A percentile compares a stretch with the other conserved stretches of the same genome.
phyloP scores from a whole-genome alignment of 2,888 invertebrate species.

The Diarsia brunnea region DNA sequence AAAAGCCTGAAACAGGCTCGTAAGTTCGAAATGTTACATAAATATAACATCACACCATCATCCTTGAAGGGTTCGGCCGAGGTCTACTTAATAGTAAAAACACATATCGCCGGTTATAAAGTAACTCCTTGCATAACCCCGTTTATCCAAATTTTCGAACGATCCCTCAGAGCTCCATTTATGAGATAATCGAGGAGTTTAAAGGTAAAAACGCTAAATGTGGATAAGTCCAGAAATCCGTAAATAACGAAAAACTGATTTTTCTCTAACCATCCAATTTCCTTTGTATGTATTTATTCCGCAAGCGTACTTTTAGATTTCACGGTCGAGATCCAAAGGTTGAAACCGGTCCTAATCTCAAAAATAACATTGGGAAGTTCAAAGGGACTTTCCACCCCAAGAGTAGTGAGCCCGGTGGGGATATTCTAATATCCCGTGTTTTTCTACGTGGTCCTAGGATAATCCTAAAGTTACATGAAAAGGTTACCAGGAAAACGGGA shows the following conservation, averaged over 20 bases:
- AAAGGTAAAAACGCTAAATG: not conserved
- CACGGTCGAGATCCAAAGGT: constrained; percentile 35
- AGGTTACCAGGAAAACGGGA: constrained; percentile 6
- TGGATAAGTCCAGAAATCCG: not conserved
- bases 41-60: not conserved
- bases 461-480: constrained; percentile 12
- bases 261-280: not conserved
- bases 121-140: not conserved
- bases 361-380: constrained; percentile 39
- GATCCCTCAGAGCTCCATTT: not conserved
- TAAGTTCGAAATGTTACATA: not conserved
- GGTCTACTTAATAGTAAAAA: not conserved
- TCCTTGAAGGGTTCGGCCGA: not conserved
- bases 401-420: constrained; percentile 9
- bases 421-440: constrained; percentile 16
- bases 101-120: not conserved
- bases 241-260: not conserved
- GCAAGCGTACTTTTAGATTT: constrained; percentile 26
- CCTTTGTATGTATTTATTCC: constrained; percentile 13
- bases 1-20: not conserved
- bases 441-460: not conserved
- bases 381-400: constrained; percentile 21
- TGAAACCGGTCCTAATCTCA: constrained; percentile 22
- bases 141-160: not conserved
- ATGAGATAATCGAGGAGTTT: not conserved